Percentiles rank a stretch among this genome's conserved stretches.
Evolutionary conservation across 2,888 invertebrate genomes (phyloP).

Genomic region (Stramonita haemastoma): DNA sequence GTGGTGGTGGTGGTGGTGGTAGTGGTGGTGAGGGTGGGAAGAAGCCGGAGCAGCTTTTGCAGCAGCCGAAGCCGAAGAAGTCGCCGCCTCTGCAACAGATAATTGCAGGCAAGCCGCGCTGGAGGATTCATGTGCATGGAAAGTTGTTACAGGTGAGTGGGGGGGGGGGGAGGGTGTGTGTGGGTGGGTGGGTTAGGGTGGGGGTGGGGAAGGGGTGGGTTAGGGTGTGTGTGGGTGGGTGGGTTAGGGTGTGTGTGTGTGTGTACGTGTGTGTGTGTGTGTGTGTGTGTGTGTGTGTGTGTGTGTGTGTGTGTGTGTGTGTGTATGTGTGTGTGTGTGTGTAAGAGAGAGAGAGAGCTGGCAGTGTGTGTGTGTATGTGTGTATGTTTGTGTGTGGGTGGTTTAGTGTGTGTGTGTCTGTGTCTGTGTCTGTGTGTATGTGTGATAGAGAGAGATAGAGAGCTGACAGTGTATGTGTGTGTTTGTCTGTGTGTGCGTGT

Average conservation of each 20-base stretch:
- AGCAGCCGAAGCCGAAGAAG: background rate
- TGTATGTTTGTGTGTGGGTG: too few relatives aligned
- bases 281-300: too few relatives aligned
- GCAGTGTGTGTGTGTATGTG: too few relatives aligned
- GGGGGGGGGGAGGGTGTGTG: conserved; percentile 42
- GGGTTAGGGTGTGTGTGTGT: background rate
- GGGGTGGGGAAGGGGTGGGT: background rate
- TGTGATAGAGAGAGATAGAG: too few relatives aligned
- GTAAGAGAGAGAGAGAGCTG: too few relatives aligned
- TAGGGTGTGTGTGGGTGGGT: background rate
- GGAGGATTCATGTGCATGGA: conserved; percentile 56
- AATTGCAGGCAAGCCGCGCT: conserved; percentile 41
- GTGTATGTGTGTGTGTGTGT: too few relatives aligned
- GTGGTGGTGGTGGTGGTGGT: background rate
- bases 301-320: too few relatives aligned
- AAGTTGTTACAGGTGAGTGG: conserved; percentile 61
- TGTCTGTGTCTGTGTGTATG: too few relatives aligned
- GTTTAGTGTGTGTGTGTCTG: too few relatives aligned
- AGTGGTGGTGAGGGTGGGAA: background rate
- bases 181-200: background rate
- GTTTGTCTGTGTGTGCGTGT: too few relatives aligned
- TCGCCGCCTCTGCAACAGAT: background rate
- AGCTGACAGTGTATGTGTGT: too few relatives aligned
- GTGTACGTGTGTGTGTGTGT: too few relatives aligned
- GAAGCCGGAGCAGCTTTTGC: background rate